Base-by-base conservation (phyloP, 2,888 invertebrate species). In the Plebejus argus region DNA sequence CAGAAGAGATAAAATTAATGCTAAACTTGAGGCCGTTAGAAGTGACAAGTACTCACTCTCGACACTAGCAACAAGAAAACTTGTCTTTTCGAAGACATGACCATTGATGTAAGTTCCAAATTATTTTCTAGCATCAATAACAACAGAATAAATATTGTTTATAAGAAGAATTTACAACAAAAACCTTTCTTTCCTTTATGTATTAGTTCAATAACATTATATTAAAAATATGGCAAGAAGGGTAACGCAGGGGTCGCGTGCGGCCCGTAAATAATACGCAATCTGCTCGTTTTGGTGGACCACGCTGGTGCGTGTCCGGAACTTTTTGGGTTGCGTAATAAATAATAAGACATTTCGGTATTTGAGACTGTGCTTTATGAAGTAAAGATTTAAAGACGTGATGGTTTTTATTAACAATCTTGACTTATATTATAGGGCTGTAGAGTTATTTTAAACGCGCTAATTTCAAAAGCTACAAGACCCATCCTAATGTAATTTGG, bases 261-360 rank as follows among this genome's bases (percentile, higher is more conserved):
- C 86, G 86, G 81, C 85, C 86, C 87, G 91, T 93, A 93, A 93
- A 93, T 93, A 93, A 93, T 91, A 89, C 89, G 88, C 92, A 92
- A 92, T 91, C 66, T 66, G 61, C 61, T 61, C 61, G 5, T 61
- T 61, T 23, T 23, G 28, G 66, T 78, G 49, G 33, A 12, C 70
- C 28, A 18, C 4, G 76, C 39, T 78, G 80, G 80, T 82, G 82
- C 82, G 81, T 81, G 81, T 76, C 78, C 81, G 72, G 78, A 33
- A 33, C 61, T 66, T 66, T 66, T 66, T 33, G 66, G 66, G 66
- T 66, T 66, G 7, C 28, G 28, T 23, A 66, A 66, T 66, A 66
- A 66, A 66, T 66, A 18, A 28, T 4, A 23, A 66, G 23, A 12
- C 10, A 28, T 23, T 12, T 66, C 58, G n/a, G 58, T 66, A 66